Base-by-base conservation (phyloP, 2,888 invertebrate genomes). In the Shargacucullia verbasci region DNA sequence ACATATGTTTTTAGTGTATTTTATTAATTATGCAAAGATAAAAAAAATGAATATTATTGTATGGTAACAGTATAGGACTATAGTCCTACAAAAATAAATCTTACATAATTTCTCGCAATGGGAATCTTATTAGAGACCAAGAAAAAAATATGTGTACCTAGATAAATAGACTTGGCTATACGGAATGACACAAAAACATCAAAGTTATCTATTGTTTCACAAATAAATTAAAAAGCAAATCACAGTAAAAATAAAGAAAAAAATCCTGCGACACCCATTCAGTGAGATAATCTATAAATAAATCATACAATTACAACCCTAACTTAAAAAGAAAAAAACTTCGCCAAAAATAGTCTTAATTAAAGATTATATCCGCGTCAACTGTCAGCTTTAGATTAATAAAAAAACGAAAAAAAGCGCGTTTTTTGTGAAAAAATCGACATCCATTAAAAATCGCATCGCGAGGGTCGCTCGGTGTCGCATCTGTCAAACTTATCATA, bases 351-450 rank as follows among this genome's bases (percentile, higher is more conserved):
- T 86, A 87, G 83, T 90, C 89, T 90, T 92, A 92, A 92, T 94
- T 93, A 90, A 91, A 91, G 92, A 94, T 94, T 94, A 93, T 89
- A 80, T 93, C 78, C 92, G 93, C 93, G 93, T 94, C 93, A 94
- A 92, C 91, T 92, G 93, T 92, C 93, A 82, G 92, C 91, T 94
- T 92, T 92, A 82, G 87, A 89, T 86, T 87, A 82, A 83, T 75
- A 82, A 83, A 85, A 87, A 89, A 90, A 87, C 70, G 35, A 73
- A 82, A 84, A 87, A 90, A 86, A 82, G 65, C 79, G 54, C 68
- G 61, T 76, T 90, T 89, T 88, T 80, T 75, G 73, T 76, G 2
- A 79, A 87, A 88, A 79, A 87, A 84, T 79, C 77, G 90, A 92
- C 91, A 89, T 77, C 89, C 92, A 90, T 92, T 93, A 90, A 91